Evolutionary conservation across 2,888 invertebrate genomes (phyloP), one percentile per base, ranked within the genome.

Genomic region (Aphidius colemani): DNA sequence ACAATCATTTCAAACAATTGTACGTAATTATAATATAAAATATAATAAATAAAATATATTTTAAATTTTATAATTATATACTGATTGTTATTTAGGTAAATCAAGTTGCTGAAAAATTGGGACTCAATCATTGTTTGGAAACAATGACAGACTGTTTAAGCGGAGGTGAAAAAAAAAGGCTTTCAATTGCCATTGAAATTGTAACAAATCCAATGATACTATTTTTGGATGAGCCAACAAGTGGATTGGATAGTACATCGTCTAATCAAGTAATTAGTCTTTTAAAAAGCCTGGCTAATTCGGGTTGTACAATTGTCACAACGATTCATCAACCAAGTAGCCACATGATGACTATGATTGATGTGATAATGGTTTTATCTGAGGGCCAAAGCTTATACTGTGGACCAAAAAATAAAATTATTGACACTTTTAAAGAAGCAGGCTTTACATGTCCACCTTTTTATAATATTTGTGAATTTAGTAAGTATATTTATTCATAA

Each of bases 311-410:
- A 0, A 86, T 93, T 7, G 88, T 89, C 13, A 92, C 91, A 73
- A 88, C 91, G n/a, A 87, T 93, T 68, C 93, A 93, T 82, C 92
- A 93, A 74, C 92, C 93, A 0, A 90, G 90, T 48, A 91, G 92
- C 50, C 88, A 88, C 67, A 85, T 92, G 59, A 90, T 91, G 80
- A 87, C 88, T 58, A 86, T 87, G 71, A 91, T 92, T 70, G 91
- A 93, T 78, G 88, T 92, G 83, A 82, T 92, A 66, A 85, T 91
- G 69, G 84, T 92, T 51, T 81, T 93, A 13, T 86, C 89, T 1
- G 86, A 85, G 57, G 92, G 93, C 1, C 86, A 85, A 70, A 88
- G 88, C 53, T 82, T 91, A 11, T 92, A 90, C 75, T 86, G 88
- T 10, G 93, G 92, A 0, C 83, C 88, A 0, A 84, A 88, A 4